Conservation (phyloP, 1,140 invertebrate species). For the Ips nitidus region DNA sequence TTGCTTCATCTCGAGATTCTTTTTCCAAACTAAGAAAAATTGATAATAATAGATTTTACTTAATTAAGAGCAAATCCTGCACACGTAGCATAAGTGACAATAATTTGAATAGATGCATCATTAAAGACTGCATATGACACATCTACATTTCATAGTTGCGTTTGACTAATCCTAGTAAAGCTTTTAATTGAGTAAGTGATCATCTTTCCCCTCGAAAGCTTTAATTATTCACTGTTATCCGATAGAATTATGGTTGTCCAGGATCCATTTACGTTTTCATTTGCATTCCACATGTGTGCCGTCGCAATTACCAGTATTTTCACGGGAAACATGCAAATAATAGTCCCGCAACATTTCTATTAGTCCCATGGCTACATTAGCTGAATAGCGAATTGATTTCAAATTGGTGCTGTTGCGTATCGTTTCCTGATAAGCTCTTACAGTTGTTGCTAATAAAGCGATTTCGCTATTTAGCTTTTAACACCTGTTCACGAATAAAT, state of each 20-base stretch:
- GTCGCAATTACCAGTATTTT: background rate
- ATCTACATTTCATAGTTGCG: too few relatives aligned
- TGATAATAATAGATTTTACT: too few relatives aligned
- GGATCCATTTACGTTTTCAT: background rate
- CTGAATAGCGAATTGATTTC: background rate
- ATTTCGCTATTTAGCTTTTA: background rate
- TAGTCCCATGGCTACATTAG: background rate
- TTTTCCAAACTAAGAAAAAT: too few relatives aligned
- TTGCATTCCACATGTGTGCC: background rate
- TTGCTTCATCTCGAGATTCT: too few relatives aligned
- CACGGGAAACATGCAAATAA: constrained; percentile 1
- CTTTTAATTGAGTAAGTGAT: background rate
- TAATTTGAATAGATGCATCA: too few relatives aligned
- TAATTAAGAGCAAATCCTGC: too few relatives aligned
- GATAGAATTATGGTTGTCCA: background rate
- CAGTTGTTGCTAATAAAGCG: too few relatives aligned
- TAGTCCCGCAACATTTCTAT: background rate
- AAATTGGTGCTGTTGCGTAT: background rate
- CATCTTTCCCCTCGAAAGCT: background rate
- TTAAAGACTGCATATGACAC: too few relatives aligned
- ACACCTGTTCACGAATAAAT: background rate
- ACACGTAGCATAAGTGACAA: too few relatives aligned
- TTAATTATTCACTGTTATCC: background rate
- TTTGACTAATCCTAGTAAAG: too few relatives aligned
- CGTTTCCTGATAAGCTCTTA: background rate